A percentile compares a stretch with the other conserved stretches of the same genome.
Evolutionary conservation across 2,888 invertebrate genomes (phyloP).

Genomic region (Lepidochrysops patricia): DNA sequence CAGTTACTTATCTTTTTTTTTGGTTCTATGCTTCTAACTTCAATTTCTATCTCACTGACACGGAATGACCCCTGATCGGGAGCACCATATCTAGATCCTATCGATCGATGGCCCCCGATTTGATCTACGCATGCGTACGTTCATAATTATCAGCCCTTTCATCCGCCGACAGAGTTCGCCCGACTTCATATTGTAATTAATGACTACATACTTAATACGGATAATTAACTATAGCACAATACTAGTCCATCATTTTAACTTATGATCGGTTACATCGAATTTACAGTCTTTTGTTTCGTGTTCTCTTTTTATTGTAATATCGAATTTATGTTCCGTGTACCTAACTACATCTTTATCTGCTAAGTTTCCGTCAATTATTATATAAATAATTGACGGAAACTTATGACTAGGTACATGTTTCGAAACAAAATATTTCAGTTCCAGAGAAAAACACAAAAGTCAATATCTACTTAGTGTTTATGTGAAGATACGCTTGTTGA

Average conservation of each 20-base stretch:
- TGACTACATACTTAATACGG: constrained; percentile 44
- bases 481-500: not conserved
- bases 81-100: constrained; percentile 59
- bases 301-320: not conserved
- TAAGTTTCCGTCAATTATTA: not conserved
- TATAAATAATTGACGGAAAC: too few species aligned
- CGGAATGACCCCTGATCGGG: constrained; percentile 41
- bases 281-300: not conserved
- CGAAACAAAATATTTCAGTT: too few species aligned
- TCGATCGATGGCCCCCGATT: constrained; percentile 66
- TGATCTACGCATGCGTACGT: constrained; percentile 69
- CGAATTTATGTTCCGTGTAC: not conserved
- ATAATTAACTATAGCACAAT: constrained; percentile 50
- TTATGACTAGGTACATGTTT: too few species aligned
- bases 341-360: not conserved
- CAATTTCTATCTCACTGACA: constrained; percentile 23
- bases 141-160: constrained; percentile 70
- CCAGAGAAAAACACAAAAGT: too few species aligned
- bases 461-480: too few species aligned
- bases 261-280: constrained; percentile 24
- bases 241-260: constrained; percentile 33
- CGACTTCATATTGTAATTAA: constrained; percentile 68
- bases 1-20: not conserved
- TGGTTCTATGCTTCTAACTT: constrained; percentile 4
- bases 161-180: constrained; percentile 65